Evolutionary conservation across 2,797 vertebrate genomes (phyloP), one percentile per base, ranked within the genome.

Genomic region (Jordanella pulchra): DNA sequence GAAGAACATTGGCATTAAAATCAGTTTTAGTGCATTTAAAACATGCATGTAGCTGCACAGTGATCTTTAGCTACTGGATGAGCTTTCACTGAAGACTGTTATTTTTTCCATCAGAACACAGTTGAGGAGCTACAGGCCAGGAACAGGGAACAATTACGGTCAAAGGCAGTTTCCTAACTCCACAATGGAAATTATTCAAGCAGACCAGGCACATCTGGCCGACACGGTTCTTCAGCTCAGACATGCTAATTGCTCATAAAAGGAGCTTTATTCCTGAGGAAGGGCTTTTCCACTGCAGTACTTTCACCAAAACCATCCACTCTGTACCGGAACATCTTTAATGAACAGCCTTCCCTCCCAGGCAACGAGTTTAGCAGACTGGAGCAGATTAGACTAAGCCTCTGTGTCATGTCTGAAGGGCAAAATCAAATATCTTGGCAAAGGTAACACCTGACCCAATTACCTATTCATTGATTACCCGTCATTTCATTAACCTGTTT

Each of bases 331-430:
- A 35, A 48, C 45, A 78, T 64, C 35, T 15, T 76, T 56, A 45
- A 72, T 44, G 30, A 66, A 51, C 51, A 0, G 13, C 27, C 21
- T 50, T 76, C 54, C 48, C 54, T 65, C 56, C 58, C 61, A 28
- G 28, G 69, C 35, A 67, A 76, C 74, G 50, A 51, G 54, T 66
- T 86, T 83, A 75, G 51, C 76, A 21, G 47, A 70, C 67, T 81
- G 69, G 69, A 67, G 70, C 69, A 80, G 84, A 84, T 90, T 84
- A 89, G 28, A 69, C 30, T 85, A 84, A 84, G 77, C 75, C 50
- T 72, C 30, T 71, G 48, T 32, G 27, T 65, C 56, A 0, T 65
- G 60, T 73, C 79, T 75, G 65, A 67, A 74, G 72, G 77, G 79
- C 67, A 77, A 69, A 71, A 69, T 81, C 72, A 81, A 85, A 87